Percentiles rank a stretch among this genome's conserved stretches.
These are phyloP conservation scores for Apteryx owenii DNA, from an alignment of 2,113 vertebrate species.

Conservation along the genomic window DNA sequence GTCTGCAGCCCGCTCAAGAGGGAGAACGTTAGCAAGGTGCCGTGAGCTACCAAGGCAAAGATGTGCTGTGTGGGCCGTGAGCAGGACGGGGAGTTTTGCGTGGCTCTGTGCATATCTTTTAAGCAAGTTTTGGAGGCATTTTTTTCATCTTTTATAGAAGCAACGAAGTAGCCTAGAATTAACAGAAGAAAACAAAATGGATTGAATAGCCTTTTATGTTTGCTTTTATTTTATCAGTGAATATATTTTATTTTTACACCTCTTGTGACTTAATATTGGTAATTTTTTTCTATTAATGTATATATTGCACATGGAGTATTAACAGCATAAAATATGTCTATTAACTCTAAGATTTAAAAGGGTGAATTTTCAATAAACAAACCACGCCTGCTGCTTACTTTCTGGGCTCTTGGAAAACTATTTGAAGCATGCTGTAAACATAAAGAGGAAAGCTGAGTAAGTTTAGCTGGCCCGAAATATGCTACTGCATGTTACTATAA, in stretches of 20 bases:
- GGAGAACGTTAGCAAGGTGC: background rate
- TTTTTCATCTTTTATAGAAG: background rate
- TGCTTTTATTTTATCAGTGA: background rate
- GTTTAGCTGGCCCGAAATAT: slow-evolving; percentile 51
- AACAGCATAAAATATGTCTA: background rate
- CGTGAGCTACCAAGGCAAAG: background rate
- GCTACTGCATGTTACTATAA: slow-evolving; percentile 35
- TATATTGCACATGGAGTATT: background rate
- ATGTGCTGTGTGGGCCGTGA: background rate
- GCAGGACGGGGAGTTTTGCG: background rate
- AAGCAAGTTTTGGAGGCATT: background rate
- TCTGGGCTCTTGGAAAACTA: slow-evolving; percentile 17
- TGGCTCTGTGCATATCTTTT: background rate
- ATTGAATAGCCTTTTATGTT: background rate
- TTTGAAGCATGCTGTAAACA: slow-evolving; percentile 40
- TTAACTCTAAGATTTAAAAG: slow-evolving; percentile 34
- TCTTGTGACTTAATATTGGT: slow-evolving; percentile 42
- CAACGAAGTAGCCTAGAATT: background rate
- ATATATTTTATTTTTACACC: slow-evolving; percentile 37
- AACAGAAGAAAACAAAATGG: background rate
- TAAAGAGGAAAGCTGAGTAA: slow-evolving; percentile 19
- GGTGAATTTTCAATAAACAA: slow-evolving; percentile 52
- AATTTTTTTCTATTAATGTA: background rate
- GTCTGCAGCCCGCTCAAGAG: background rate
- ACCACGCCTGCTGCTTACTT: background rate